Evolutionary conservation across 2,113 vertebrate species (phyloP), one percentile per base, ranked within the genome.

Genomic region (Sialia sialis): DNA sequence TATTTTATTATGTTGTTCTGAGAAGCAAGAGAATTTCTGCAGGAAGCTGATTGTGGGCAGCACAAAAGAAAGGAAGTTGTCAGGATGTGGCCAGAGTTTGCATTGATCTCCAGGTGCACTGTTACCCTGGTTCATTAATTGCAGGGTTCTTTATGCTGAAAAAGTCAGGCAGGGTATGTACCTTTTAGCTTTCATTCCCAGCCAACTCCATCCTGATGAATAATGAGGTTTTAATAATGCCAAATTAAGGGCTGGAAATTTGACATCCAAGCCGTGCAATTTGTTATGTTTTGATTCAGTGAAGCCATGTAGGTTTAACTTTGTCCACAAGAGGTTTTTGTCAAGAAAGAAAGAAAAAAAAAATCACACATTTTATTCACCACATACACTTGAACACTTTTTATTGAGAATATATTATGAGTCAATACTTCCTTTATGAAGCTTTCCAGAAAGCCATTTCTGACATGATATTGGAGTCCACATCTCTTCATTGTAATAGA

Each of bases 21-120:
- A 76, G 60, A 81, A 70, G 14, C n/a, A 49, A 19, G 59, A 77
- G 52, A 30, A 36, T 29, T 84, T 89, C 81, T 96, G 77, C 92
- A 72, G 90, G 73, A 73, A 95, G 48, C 60, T 68, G 77, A 69
- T 75, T 82, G 83, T 90, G 90, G 49, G 84, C 73, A 78, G 89
- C 73, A 80, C 72, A 88, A 62, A 90, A 75, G 70, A 52, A 41
- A 60, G 82, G 93, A 73, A 88, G 79, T 36, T 54, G 90, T 59
- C 86, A 74, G 90, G 85, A 74, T 51, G 13, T 16, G 58, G 59
- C 36, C 3, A 26, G 3, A 29, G n/a, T 32, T 19, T 16, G 30
- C 41, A 23, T 58, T 82, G 63, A 51, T 89, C 87, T 68, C 74
- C 66, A 55, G n/a, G 27, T 59, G 56, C 63, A 21, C 3, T 30